phyloP scores from a whole-genome alignment of 2,888 invertebrate species.

The Sarcophaga subvicina region DNA sequence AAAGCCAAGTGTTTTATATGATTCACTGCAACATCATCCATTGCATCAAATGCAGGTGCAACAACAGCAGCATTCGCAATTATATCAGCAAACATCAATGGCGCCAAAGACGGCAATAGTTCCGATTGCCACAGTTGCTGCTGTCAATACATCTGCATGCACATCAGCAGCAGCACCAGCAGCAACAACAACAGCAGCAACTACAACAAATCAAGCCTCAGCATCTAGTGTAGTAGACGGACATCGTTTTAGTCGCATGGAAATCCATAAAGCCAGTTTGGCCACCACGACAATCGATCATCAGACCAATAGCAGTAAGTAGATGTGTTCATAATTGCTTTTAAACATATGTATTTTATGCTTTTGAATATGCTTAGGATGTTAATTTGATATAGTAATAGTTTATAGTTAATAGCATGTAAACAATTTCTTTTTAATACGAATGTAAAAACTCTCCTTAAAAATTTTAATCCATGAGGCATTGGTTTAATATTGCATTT shows the following conservation, averaged over 20 bases:
- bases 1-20: conserved; percentile 77
- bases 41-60: conserved; percentile 74
- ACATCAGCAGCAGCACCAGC: conserved; percentile 45
- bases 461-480: no score
- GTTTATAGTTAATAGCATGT: neutral
- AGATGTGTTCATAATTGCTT: conserved; percentile 3
- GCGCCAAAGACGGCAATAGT: conserved; percentile 62
- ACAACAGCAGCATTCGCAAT: conserved; percentile 65
- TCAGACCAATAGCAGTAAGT: conserved; percentile 75
- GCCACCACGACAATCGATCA: conserved; percentile 78
- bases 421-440: no score
- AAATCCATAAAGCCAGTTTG: conserved; percentile 79
- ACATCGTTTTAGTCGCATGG: conserved; percentile 78
- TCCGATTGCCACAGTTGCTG: conserved; percentile 49
- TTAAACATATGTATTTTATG: neutral
- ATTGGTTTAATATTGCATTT: no score
- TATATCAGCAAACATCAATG: conserved; percentile 50
- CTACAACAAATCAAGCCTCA: conserved; percentile 65
- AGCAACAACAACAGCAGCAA: conserved; percentile 29
- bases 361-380: neutral
- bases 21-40: conserved; percentile 79
- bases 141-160: conserved; percentile 43
- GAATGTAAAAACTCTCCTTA: no score
- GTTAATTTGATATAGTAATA: conserved; percentile 4
- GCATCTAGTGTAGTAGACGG: conserved; percentile 77